Evolutionary conservation across 2,888 invertebrate genomes (phyloP).

Genomic region (Thymelicus sylvestris): DNA sequence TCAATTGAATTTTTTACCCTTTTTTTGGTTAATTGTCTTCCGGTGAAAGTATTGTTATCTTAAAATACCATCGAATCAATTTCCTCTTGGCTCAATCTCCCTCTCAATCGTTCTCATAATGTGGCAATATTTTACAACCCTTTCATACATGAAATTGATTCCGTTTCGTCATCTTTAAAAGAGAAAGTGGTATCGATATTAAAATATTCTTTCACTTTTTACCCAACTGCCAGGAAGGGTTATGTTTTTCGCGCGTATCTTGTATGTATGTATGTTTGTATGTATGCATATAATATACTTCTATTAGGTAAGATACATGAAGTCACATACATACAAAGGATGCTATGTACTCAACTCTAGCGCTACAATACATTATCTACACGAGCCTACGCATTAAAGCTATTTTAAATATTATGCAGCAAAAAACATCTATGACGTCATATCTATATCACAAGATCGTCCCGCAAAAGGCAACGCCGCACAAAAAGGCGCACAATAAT

Average conservation of each 20-base stretch:
- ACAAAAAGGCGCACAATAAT: conserved; percentile 62
- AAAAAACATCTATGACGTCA: conserved; percentile 36
- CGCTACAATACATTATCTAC: conserved; percentile 36
- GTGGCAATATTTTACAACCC: not conserved
- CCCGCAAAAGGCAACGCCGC: conserved; percentile 52
- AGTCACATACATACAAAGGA: too few species aligned
- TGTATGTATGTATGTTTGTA: too few species aligned
- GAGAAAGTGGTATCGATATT: not conserved
- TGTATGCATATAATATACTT: too few species aligned
- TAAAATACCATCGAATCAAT: conserved; percentile 40
- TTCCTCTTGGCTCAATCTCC: conserved; percentile 52
- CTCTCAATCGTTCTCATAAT: not conserved
- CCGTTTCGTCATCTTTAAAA: not conserved
- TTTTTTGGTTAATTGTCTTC: conserved; percentile 45
- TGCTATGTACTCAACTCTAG: too few species aligned
- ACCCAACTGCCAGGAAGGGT: too few species aligned
- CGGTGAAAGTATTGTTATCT: conserved; percentile 56
- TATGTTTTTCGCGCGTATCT: too few species aligned
- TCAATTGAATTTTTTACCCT: conserved; percentile 21
- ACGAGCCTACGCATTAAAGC: conserved; percentile 25
- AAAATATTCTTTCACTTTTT: too few species aligned
- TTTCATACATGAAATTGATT: not conserved
- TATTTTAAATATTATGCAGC: conserved; percentile 19
- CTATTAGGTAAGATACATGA: too few species aligned
- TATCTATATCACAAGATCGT: conserved; percentile 55